A percentile compares a stretch with the other conserved stretches of the same genome.
phyloP scores from a whole-genome alignment of 2,888 invertebrate species.

The Heliconius ismenius region DNA sequence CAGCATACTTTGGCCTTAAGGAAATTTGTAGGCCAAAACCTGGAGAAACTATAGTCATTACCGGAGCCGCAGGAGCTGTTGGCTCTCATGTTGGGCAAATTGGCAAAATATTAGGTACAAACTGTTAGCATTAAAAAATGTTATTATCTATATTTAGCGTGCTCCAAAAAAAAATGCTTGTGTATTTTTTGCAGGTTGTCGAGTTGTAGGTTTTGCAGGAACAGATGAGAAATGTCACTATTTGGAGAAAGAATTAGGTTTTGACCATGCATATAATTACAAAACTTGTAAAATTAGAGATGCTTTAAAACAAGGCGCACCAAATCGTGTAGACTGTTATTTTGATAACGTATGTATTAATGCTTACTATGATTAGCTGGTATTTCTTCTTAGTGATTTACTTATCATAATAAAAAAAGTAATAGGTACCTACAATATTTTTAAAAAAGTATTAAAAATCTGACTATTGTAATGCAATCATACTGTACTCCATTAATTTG shows the following conservation, averaged over 20 bases:
- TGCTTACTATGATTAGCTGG: neutral
- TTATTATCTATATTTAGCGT: neutral
- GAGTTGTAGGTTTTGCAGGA: constrained; percentile 84
- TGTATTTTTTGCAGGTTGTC: constrained; percentile 60
- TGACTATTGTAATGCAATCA: neutral
- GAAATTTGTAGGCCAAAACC: constrained; percentile 86
- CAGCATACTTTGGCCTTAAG: constrained; percentile 88
- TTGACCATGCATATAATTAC: constrained; percentile 88
- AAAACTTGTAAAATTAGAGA: constrained; percentile 83
- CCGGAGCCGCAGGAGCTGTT: constrained; percentile 89
- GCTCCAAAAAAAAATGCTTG: neutral
- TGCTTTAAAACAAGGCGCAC: constrained; percentile 84
- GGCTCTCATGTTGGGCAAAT: constrained; percentile 90
- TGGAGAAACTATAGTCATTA: constrained; percentile 88
- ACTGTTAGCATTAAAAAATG: neutral
- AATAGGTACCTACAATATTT: neutral
- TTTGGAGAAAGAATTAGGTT: constrained; percentile 84
- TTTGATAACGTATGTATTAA: constrained; percentile 86
- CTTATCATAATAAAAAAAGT: neutral
- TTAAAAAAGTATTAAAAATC: too few species aligned
- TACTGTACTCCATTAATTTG: neutral
- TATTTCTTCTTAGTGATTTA: neutral
- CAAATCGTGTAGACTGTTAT: constrained; percentile 87
- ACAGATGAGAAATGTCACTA: constrained; percentile 87
- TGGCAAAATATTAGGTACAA: constrained; percentile 84